phyloP scores from a whole-genome alignment of 2,113 vertebrate species.

The Eubucco bourcierii region DNA sequence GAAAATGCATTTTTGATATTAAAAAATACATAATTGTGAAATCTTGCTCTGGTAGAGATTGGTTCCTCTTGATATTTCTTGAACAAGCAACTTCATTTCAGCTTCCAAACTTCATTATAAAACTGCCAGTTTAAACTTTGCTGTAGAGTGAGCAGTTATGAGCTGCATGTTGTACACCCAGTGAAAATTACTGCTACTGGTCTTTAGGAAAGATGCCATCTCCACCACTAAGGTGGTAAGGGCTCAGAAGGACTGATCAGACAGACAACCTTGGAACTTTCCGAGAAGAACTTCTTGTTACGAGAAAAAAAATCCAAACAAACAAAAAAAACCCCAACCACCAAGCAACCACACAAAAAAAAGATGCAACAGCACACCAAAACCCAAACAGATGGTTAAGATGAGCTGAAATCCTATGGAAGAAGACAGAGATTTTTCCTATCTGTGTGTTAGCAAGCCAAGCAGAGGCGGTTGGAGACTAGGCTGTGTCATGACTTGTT shows the following conservation, averaged over 20 bases:
- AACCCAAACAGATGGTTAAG: not conserved
- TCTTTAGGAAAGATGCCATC: not conserved
- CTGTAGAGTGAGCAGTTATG: not conserved
- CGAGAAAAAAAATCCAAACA: not conserved
- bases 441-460: conserved; percentile 25
- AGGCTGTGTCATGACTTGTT: conserved; percentile 46
- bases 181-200: not conserved
- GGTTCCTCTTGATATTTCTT: not conserved
- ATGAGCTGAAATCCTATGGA: conserved; percentile 31
- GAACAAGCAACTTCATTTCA: conserved; percentile 15
- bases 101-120: not conserved
- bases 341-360: not conserved
- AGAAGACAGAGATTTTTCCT: conserved; percentile 11
- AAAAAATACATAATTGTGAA: conserved; percentile 17
- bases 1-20: conserved; percentile 21
- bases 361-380: not conserved
- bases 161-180: not conserved
- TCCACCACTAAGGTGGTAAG: not conserved
- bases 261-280: not conserved
- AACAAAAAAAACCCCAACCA: not conserved
- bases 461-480: not conserved
- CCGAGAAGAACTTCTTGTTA: not conserved
- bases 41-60: not conserved
- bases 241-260: not conserved
- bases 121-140: not conserved